Evolutionary conservation across 2,888 invertebrate genomes (phyloP).

Genomic region (Diadegma fenestrale): DNA sequence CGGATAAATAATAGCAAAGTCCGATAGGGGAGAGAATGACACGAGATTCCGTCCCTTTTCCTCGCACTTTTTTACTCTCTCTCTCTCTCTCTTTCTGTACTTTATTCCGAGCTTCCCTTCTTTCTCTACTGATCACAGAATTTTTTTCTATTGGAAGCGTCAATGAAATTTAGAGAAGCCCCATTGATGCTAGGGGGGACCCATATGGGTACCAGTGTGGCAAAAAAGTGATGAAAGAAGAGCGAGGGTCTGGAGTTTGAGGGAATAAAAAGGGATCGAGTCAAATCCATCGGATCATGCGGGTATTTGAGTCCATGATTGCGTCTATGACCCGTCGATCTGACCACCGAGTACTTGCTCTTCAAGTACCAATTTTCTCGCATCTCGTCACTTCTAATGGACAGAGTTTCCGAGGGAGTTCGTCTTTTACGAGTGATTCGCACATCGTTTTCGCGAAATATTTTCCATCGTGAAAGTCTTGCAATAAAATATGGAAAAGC

Average conservation of each 20-base stretch:
- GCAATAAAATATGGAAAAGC: not conserved
- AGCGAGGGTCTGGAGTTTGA: constrained; percentile 26
- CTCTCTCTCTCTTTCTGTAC: constrained; percentile 27
- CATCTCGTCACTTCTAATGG: not conserved
- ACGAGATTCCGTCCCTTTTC: constrained; percentile 63
- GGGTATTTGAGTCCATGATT: constrained; percentile 75
- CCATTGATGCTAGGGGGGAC: constrained; percentile 65
- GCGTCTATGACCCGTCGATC: constrained; percentile 78
- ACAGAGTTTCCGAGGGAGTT: not conserved
- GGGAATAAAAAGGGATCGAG: constrained; percentile 65
- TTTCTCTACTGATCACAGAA: constrained; percentile 20
- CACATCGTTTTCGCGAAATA: not conserved
- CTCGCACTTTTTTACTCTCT: constrained; percentile 46
- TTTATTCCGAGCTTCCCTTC: constrained; percentile 24
- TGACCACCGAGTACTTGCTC: constrained; percentile 73
- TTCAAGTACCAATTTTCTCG: constrained; percentile 4
- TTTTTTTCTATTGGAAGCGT: constrained; percentile 52
- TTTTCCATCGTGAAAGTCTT: not conserved
- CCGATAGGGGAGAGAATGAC: constrained; percentile 40
- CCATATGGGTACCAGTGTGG: constrained; percentile 79
- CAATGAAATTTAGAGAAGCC: constrained; percentile 74
- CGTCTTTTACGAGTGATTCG: not conserved
- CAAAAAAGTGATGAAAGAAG: constrained; percentile 55
- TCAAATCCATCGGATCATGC: constrained; percentile 71
- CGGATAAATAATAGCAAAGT: constrained; percentile 79